These are phyloP conservation scores for Microctonus brassicae DNA, from an alignment of 2,888 invertebrate species.

Conservation along the genomic window DNA sequence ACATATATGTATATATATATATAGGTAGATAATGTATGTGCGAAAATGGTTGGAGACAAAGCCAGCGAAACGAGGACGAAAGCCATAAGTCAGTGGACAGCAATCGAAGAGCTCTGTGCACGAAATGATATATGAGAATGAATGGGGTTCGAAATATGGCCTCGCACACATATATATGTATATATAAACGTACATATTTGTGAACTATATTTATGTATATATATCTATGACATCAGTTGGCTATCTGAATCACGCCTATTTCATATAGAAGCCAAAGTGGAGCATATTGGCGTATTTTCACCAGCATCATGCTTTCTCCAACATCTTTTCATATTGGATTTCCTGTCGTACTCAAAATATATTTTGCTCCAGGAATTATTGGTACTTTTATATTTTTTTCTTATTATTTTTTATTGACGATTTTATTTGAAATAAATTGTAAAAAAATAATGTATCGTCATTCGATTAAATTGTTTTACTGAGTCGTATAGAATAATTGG, in stretches of 20 bases:
- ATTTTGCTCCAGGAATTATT: neutral
- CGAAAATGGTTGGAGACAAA: slow-evolving; percentile 1
- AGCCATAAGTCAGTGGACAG: slow-evolving; percentile 25
- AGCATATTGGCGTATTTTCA: slow-evolving; percentile 14
- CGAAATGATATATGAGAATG: slow-evolving; percentile 22
- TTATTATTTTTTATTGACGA: neutral
- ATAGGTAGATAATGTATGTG: neutral
- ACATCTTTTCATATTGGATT: neutral
- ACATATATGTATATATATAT: too few relatives aligned
- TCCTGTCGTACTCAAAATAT: neutral
- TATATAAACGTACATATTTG: neutral
- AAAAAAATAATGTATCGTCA: neutral
- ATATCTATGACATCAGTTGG: slow-evolving; percentile 16
- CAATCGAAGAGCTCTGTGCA: slow-evolving; percentile 12
- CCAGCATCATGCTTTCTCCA: neutral
- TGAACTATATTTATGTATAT: neutral
- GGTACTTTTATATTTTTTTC: neutral
- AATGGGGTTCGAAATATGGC: slow-evolving; percentile 19
- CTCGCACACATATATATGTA: neutral
- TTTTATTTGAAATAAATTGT: neutral
- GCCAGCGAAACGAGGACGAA: neutral
- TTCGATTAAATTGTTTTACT: neutral
- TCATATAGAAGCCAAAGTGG: neutral
- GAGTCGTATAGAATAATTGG: neutral
- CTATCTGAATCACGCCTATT: slow-evolving; percentile 17